phyloP scores from a whole-genome alignment of 37 sponge, comb jelly and placozoan genomes.

The Trichoplax adhaerens region DNA sequence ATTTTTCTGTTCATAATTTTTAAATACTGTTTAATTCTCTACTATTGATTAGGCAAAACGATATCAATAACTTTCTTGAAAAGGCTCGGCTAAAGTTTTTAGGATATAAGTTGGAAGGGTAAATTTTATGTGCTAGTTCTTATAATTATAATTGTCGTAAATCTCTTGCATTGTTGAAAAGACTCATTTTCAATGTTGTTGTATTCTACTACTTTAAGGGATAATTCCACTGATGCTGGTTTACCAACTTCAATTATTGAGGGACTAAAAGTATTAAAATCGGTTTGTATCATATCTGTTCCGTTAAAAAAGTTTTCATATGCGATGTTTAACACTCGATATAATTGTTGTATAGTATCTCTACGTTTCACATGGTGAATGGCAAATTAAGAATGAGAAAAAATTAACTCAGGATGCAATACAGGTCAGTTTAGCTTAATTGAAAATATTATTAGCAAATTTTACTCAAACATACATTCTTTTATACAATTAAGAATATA shows the following conservation, averaged over 20 bases:
- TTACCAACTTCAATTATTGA: no score
- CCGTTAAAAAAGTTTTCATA: not conserved
- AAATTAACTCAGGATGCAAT: slow-evolving; percentile 12
- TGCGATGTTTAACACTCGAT: not conserved
- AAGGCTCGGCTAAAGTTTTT: slow-evolving; percentile 44
- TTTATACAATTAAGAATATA: not conserved
- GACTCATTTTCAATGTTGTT: no score
- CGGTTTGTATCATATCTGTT: no score
- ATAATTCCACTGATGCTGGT: no score
- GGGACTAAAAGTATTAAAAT: no score
- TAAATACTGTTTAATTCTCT: not conserved
- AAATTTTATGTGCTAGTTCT: not conserved
- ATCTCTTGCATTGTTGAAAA: no score
- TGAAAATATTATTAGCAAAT: not conserved
- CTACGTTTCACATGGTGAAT: slow-evolving; percentile 60
- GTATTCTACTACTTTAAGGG: no score
- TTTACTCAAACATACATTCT: not conserved
- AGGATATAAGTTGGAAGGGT: slow-evolving; percentile 27
- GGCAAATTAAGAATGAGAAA: slow-evolving; percentile 50
- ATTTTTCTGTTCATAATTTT: not conserved
- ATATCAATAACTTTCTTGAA: slow-evolving; percentile 55
- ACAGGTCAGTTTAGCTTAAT: slow-evolving; percentile 9
- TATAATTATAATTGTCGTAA: no score
- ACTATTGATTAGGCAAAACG: slow-evolving; percentile 13
- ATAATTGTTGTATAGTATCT: slow-evolving; percentile 26